Conservation (phyloP, 2,888 invertebrate species). For the Aplocera efformata region DNA sequence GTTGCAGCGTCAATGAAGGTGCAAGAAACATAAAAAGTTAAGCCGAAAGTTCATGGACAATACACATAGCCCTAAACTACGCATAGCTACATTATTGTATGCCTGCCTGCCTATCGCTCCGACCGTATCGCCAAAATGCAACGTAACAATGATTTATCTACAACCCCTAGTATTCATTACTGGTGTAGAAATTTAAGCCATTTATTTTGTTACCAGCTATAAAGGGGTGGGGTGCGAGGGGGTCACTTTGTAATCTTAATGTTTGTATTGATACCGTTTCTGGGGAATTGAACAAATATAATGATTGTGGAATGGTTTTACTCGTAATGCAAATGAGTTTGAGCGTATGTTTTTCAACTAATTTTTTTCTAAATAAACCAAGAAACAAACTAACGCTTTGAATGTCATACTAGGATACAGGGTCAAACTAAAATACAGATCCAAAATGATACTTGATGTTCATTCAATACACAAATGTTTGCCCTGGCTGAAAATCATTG, state of each 20-base stretch:
- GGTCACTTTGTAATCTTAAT: constrained; percentile 59
- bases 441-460: too few species aligned
- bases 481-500: too few species aligned
- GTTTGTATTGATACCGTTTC: constrained; percentile 45
- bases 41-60: too few species aligned
- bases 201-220: constrained; percentile 79
- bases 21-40: too few species aligned
- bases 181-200: constrained; percentile 80
- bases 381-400: too few species aligned
- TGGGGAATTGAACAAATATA: constrained; percentile 28
- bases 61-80: too few species aligned
- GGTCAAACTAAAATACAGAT: too few species aligned
- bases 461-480: too few species aligned
- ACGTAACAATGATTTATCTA: constrained; percentile 75
- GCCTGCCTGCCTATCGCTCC: constrained; percentile 10
- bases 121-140: constrained; percentile 59
- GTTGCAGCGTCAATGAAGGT: too few species aligned
- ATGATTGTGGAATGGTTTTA: constrained; percentile 12
- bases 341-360: not conserved
- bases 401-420: too few species aligned
- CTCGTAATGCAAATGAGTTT: not conserved
- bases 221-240: constrained; percentile 53
- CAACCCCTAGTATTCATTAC: constrained; percentile 78
- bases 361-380: too few species aligned
- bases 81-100: too few species aligned